Evolutionary conservation across 2,113 vertebrate genomes (phyloP).

Genomic region (Sapayoa aenigma): DNA sequence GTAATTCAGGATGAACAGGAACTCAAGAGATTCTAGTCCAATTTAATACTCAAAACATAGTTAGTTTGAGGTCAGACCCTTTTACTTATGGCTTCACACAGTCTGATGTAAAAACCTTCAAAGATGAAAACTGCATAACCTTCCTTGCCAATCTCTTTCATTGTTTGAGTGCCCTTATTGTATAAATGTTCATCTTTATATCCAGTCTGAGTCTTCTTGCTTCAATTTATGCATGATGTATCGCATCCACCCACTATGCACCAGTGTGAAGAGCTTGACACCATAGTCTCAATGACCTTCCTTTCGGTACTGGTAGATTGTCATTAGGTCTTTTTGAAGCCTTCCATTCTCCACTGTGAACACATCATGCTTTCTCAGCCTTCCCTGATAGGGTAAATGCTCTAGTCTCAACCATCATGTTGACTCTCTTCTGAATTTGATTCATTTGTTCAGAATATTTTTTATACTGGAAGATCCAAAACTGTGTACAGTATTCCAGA

Average conservation of each 20-base stretch:
- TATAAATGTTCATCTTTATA: neutral
- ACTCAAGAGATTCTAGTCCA: neutral
- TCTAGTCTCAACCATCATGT: neutral
- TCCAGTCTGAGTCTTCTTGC: neutral
- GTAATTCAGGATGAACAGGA: neutral
- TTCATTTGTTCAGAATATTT: neutral
- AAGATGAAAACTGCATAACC: neutral
- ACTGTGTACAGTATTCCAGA: neutral
- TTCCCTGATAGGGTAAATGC: neutral
- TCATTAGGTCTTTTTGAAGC: neutral
- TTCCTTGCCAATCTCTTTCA: neutral
- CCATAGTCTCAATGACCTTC: neutral
- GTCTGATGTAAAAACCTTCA: neutral
- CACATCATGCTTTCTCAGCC: neutral
- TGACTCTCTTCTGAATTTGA: neutral
- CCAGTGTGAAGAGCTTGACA: neutral
- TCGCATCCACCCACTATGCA: neutral
- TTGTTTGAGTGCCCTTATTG: neutral
- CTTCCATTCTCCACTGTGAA: neutral
- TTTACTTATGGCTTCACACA: neutral
- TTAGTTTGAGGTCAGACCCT: neutral
- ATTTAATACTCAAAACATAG: neutral
- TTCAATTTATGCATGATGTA: neutral
- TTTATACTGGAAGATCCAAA: neutral
- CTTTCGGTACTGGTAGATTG: neutral